These are phyloP conservation scores for Notolepis coatsorum DNA, from an alignment of 2,797 vertebrate species.

Conservation along the genomic window DNA sequence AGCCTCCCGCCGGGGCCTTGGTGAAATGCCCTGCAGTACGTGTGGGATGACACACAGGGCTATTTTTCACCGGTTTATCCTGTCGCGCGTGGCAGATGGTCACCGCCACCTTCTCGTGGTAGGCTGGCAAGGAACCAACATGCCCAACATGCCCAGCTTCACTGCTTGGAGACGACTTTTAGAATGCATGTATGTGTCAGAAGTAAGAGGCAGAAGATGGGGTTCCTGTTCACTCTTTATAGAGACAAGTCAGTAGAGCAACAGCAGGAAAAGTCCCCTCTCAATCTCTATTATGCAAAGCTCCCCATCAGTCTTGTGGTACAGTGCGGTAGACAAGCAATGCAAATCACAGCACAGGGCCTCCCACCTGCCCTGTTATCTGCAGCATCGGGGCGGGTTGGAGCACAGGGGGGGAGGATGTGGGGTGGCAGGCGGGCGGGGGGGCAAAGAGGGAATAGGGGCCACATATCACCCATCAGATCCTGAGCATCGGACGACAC, in stretches of 20 bases:
- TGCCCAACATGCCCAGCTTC: slow-evolving; percentile 33
- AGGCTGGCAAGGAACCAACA: slow-evolving; percentile 31
- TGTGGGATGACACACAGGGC: slow-evolving; percentile 28
- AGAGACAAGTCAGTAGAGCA: slow-evolving; percentile 52
- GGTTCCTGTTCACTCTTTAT: slow-evolving; percentile 5
- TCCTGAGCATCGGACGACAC: slow-evolving; percentile 2
- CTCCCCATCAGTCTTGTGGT: slow-evolving; percentile 15
- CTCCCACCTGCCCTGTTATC: slow-evolving; percentile 61
- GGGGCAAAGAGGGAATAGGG: slow-evolving; percentile 23
- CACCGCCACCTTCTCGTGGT: slow-evolving; percentile 44
- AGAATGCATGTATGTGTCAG: slow-evolving; percentile 3
- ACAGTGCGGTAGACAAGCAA: slow-evolving; percentile 36
- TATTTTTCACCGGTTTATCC: slow-evolving; percentile 36
- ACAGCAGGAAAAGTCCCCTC: slow-evolving; percentile 24
- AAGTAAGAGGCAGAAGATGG: background rate
- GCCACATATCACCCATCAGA: slow-evolving; percentile 14
- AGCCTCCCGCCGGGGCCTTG: no score
- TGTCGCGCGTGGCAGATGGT: slow-evolving; percentile 70
- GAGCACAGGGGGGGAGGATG: no score
- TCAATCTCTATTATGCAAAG: slow-evolving; percentile 56
- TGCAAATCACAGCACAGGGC: slow-evolving; percentile 68
- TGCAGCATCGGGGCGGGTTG: slow-evolving; percentile 19
- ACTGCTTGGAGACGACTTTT: background rate
- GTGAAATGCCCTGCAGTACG: slow-evolving; percentile 42
- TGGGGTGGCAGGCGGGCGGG: background rate